phyloP scores from a whole-genome alignment of 1,140 invertebrate species.

The Heliconius hermathena region DNA sequence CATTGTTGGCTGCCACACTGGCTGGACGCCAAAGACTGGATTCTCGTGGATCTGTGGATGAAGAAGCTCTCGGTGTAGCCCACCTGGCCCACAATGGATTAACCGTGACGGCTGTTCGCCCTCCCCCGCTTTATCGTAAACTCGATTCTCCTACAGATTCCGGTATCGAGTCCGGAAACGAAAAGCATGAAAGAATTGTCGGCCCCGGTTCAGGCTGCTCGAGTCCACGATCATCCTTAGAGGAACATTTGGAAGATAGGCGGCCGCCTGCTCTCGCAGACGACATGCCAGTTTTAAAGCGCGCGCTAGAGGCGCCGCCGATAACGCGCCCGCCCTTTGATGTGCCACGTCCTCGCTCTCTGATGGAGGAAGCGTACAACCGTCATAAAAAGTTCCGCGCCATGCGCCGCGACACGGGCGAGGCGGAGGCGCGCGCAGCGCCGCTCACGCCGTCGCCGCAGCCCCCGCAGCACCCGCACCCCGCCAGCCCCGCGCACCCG shows the following conservation, averaged over 20 bases:
- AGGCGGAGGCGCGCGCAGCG: slow-evolving; percentile 83
- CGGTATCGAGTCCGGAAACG: slow-evolving; percentile 95
- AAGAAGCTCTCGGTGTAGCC: slow-evolving; percentile 86
- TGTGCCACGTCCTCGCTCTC: slow-evolving; percentile 85
- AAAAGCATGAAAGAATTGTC: slow-evolving; percentile 89
- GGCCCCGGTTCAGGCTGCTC: slow-evolving; percentile 91
- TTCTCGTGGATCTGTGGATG: slow-evolving; percentile 88
- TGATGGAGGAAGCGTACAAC: slow-evolving; percentile 97
- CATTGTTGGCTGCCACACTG: slow-evolving; percentile 89
- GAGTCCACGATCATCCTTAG: slow-evolving; percentile 91
- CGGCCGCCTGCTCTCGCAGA: slow-evolving; percentile 85
- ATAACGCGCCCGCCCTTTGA: slow-evolving; percentile 84
- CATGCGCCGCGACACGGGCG: slow-evolving; percentile 89
- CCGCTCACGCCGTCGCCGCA: slow-evolving; percentile 64
- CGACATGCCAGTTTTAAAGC: slow-evolving; percentile 96
- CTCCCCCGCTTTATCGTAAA: slow-evolving; percentile 87
- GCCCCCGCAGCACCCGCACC: slow-evolving; percentile 74
- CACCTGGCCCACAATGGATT: slow-evolving; percentile 86
- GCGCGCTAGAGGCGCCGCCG: slow-evolving; percentile 94
- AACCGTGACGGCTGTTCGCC: slow-evolving; percentile 85
- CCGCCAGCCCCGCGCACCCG: slow-evolving; percentile 79
- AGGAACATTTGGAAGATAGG: slow-evolving; percentile 87
- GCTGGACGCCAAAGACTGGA: slow-evolving; percentile 89
- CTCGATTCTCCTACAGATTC: slow-evolving; percentile 95
- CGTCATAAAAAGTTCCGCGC: slow-evolving; percentile 97